Percentiles rank a stretch among this genome's conserved stretches.
Evolutionary conservation across 1,140 invertebrate genomes (phyloP).

Genomic region (Anastrepha obliqua): DNA sequence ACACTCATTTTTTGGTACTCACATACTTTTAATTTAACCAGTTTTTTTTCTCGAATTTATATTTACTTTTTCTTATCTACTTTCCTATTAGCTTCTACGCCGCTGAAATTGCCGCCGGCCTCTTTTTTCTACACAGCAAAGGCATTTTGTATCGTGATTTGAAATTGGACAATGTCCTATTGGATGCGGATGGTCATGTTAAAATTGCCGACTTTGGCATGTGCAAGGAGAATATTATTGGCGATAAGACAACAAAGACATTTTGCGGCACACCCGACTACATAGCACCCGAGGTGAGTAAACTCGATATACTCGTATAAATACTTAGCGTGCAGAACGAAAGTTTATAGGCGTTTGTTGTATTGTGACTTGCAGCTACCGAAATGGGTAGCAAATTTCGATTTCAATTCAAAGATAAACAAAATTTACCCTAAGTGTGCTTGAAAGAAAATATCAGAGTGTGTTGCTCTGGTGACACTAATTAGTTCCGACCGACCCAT

Average conservation of each 20-base stretch:
- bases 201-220: constrained; percentile 99
- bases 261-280: constrained; percentile 99
- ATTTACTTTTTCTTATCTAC: background rate
- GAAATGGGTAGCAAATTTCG: background rate
- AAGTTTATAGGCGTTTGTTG: background rate
- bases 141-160: constrained; percentile 98
- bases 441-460: background rate
- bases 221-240: constrained; percentile 97
- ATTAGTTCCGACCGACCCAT: background rate
- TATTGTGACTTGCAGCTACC: background rate
- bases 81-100: constrained; percentile 91
- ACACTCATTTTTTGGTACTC: background rate
- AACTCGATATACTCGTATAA: background rate
- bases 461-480: background rate
- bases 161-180: constrained; percentile 97
- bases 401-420: constrained; percentile 36
- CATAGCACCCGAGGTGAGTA: constrained; percentile 93
- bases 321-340: background rate
- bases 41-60: background rate
- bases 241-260: constrained; percentile 98
- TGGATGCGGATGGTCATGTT: constrained; percentile 98
- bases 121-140: constrained; percentile 96
- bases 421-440: background rate
- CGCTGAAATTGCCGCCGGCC: constrained; percentile 97
- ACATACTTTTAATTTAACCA: background rate